A percentile compares a stretch with the other conserved stretches of the same genome.
These are phyloP conservation scores for Campylorhamphus procurvoides DNA, from an alignment of 2,113 vertebrate genomes.

Conservation along the genomic window DNA sequence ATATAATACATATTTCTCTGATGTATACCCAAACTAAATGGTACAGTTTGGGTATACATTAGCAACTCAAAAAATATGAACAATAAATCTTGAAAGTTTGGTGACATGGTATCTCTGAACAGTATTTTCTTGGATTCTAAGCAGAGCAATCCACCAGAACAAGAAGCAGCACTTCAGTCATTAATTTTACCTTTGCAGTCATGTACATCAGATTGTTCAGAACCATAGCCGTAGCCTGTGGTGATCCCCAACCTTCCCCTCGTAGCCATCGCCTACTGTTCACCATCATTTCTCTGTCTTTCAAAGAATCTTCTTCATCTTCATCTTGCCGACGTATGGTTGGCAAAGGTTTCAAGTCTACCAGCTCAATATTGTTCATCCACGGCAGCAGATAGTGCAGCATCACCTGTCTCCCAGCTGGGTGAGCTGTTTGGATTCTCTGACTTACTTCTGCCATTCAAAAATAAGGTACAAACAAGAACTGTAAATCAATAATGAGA, in stretches of 20 bases:
- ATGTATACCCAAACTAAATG: background rate
- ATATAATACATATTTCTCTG: background rate
- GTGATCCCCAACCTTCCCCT: conserved; percentile 97
- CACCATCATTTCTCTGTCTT: conserved; percentile 92
- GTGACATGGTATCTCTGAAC: background rate
- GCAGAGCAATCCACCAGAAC: background rate
- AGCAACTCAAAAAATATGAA: background rate
- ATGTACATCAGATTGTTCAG: conserved; percentile 99
- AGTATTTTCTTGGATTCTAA: background rate
- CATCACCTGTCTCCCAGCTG: conserved; percentile 96
- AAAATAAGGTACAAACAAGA: background rate
- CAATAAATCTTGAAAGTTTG: background rate
- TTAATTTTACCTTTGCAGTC: conserved; percentile 91
- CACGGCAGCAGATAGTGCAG: conserved; percentile 95
- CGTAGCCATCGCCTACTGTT: conserved; percentile 94
- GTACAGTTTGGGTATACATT: background rate
- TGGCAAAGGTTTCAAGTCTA: conserved; percentile 89
- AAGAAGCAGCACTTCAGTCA: background rate
- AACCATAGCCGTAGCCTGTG: conserved; percentile 95
- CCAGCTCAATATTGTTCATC: conserved; percentile 98
- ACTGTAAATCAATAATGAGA: background rate
- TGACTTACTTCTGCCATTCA: conserved; percentile 91
- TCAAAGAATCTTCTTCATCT: conserved; percentile 86
- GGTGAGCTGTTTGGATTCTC: conserved; percentile 95
- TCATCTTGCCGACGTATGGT: conserved; percentile 82